Evolutionary conservation across 2,888 invertebrate genomes (phyloP), one percentile per base, ranked within the genome.

Genomic region (Allolobophora icterica): DNA sequence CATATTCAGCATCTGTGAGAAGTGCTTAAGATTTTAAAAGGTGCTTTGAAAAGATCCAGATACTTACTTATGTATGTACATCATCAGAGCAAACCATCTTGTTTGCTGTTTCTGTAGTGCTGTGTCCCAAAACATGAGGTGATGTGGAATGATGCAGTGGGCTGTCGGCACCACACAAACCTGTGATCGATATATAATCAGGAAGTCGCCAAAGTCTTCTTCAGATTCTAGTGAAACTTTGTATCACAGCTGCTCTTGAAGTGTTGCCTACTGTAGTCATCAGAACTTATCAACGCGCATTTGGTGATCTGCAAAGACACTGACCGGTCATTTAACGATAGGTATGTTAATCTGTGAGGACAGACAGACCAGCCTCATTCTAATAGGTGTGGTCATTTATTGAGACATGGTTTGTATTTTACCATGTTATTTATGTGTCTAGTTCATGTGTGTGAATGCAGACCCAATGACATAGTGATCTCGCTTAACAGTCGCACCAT

Each of bases 141-240:
- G 87, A 87, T 87, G 21, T 35, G 34, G 71, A n/a, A 34, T 34
- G 87, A 87, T 35, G 38, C 87, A 87, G 87, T 35, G 38, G 38
- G 38, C 87, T 38, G 87, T 71, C 8, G 71, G 71, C 71, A 87
- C 87, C 71, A 71, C 87, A 87, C 87, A 34, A 35, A 87, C 35
- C 87, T 87, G 87, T 87, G 87, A 87, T 87, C 87, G 21, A 87
- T 33, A 84, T 30, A 87, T 24, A 87, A 87, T 87, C 87, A 87
- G 87, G 87, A 87, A 87, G 87, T 87, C 34, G 87, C 34, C 38
- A 38, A 84, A 84, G 87, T 87, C 38, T n/a, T 87, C 34, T 71
- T 71, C 71, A n/a, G 71, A 71, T 71, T 71, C n/a, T 71, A 71
- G 8, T 71, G 71, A 71, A n/a, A 71, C 71, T 71, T 8, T n/a